phyloP scores from a whole-genome alignment of 2,113 vertebrate species.

The Neodontobutis hainanensis region DNA sequence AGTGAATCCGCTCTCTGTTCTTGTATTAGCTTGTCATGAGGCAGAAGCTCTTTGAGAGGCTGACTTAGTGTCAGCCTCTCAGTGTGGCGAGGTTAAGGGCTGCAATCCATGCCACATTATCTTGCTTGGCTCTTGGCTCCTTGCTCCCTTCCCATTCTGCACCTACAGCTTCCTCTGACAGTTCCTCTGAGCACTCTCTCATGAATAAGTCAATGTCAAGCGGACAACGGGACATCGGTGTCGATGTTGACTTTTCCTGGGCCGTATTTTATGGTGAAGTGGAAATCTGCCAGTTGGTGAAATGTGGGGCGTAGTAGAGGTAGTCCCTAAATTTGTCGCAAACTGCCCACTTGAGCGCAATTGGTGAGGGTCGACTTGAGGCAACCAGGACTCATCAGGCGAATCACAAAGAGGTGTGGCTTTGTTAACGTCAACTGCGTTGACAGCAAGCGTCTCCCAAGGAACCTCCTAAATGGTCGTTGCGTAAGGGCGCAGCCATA shows the following conservation, averaged over 20 bases:
- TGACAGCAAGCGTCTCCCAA: no score
- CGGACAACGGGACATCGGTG: background rate
- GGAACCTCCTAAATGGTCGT: no score
- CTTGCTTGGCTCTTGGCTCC: background rate
- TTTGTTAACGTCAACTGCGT: no score
- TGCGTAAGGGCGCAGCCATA: no score
- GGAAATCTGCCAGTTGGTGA: slow-evolving; percentile 2
- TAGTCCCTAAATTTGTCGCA: slow-evolving; percentile 2
- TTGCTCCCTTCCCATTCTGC: background rate
- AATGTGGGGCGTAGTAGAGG: slow-evolving; percentile 1
- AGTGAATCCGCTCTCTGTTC: background rate
- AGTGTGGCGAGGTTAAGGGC: background rate
- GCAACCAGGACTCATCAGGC: no score
- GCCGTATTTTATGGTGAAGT: background rate
- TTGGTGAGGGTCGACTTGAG: no score
- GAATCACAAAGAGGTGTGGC: no score
- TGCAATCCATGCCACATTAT: background rate
- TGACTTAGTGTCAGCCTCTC: background rate
- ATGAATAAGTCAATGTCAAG: no score
- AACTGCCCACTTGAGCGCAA: slow-evolving; percentile 9
- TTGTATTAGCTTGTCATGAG: background rate
- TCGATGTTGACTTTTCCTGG: background rate
- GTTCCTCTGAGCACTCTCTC: no score
- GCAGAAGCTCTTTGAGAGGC: background rate
- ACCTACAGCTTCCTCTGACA: no score